phyloP scores from a whole-genome alignment of 2,888 invertebrate species.

The Saturnia pavonia region DNA sequence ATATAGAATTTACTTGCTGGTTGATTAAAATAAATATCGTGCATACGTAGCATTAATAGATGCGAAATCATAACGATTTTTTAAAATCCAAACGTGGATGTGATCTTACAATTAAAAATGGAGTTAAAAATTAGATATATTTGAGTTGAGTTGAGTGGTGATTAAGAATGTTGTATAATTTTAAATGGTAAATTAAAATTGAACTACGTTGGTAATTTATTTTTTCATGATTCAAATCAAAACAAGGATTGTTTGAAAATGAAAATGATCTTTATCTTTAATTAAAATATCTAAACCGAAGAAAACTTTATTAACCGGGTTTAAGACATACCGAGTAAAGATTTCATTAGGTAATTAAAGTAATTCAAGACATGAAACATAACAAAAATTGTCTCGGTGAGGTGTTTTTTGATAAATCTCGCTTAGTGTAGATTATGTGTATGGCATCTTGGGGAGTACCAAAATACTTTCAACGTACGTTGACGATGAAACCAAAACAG shows the following conservation, averaged over 20 bases:
- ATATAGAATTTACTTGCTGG: not conserved
- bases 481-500: slow-evolving; percentile 1
- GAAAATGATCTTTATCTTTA: not conserved
- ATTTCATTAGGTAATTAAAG: not conserved
- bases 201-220: no score
- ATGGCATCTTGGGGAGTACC: not conserved
- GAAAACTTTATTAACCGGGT: not conserved
- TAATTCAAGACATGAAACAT: not conserved
- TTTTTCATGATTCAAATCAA: no score
- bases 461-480: slow-evolving; percentile 7
- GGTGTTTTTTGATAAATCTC: not conserved
- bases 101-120: not conserved
- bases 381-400: not conserved
- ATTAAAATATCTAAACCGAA: not conserved
- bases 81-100: not conserved
- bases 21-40: not conserved
- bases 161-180: not conserved
- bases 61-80: not conserved
- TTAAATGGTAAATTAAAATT: not conserved
- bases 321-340: not conserved
- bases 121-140: no score
- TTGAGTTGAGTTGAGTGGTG: not conserved
- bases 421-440: not conserved
- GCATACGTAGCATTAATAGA: not conserved
- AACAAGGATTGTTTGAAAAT: not conserved